phyloP scores from a whole-genome alignment of 2,113 vertebrate genomes.

The Zosterops pallidus region DNA sequence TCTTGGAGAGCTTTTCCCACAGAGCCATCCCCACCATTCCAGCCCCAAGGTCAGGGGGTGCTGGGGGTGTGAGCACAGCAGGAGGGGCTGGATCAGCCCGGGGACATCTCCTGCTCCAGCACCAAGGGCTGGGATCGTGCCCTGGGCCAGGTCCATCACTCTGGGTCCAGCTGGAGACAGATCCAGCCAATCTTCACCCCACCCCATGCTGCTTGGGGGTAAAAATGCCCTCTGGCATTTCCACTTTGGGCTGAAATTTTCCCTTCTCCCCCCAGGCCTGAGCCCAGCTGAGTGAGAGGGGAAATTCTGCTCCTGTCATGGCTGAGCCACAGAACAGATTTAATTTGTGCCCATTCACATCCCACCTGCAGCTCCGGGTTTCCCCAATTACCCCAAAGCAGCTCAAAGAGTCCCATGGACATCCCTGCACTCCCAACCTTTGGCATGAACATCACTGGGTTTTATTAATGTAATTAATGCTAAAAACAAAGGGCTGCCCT shows the following conservation, averaged over 20 bases:
- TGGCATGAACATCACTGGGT: not conserved
- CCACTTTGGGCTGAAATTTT: not conserved
- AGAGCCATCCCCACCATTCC: not conserved
- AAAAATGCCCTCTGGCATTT: not conserved
- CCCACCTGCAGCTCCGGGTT: not conserved
- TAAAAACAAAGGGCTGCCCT: not conserved
- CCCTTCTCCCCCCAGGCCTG: not conserved
- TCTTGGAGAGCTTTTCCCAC: too few species aligned
- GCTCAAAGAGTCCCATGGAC: not conserved
- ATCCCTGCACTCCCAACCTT: not conserved
- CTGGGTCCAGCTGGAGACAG: not conserved
- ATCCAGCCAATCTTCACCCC: not conserved
- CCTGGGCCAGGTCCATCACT: not conserved
- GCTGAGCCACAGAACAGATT: not conserved
- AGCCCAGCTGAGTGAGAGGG: not conserved
- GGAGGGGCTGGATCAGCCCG: not conserved
- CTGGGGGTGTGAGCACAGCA: not conserved
- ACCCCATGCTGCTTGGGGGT: accelerated
- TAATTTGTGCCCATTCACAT: not conserved
- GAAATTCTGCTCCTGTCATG: not conserved
- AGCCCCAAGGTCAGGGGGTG: not conserved
- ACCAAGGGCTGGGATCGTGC: not conserved
- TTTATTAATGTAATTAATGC: not conserved
- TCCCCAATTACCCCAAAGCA: not conserved
- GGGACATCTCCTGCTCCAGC: not conserved